Evolutionary conservation across 2,113 vertebrate genomes (phyloP).

Genomic region (Thomomys bottae): DNA sequence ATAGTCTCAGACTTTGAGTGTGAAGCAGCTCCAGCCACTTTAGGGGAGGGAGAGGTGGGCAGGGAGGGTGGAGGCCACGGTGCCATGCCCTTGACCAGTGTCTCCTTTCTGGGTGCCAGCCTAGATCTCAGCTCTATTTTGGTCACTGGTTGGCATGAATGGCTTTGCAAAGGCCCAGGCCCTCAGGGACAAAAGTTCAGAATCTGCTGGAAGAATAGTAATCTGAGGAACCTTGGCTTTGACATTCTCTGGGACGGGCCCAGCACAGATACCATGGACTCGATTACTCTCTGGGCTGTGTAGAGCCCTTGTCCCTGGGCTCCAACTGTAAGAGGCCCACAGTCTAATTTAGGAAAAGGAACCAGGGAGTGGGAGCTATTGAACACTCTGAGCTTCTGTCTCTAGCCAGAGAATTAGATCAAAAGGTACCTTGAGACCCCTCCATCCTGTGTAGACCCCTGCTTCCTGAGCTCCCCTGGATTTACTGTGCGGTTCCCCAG

Average conservation of each 20-base stretch:
- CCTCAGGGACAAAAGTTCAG: conserved; percentile 5
- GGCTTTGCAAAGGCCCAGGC: neutral
- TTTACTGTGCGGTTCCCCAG: neutral
- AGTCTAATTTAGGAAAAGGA: conserved; percentile 56
- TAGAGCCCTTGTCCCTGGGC: neutral
- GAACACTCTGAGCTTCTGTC: neutral
- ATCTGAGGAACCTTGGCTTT: conserved; percentile 52
- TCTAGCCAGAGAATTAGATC: conserved; percentile 14
- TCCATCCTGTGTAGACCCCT: neutral
- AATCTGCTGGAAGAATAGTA: conserved; percentile 60
- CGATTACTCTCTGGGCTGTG: neutral
- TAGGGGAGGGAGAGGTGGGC: neutral
- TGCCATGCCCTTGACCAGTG: conserved; percentile 1
- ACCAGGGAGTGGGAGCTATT: conserved; percentile 17
- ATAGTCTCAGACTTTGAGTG: neutral
- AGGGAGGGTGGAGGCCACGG: neutral
- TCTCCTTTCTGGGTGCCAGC: neutral
- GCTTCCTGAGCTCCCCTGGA: neutral
- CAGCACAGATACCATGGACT: neutral
- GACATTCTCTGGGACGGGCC: conserved; percentile 26
- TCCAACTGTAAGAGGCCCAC: neutral
- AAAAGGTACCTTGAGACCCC: neutral
- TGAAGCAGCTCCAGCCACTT: neutral
- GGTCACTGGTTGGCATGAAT: neutral
- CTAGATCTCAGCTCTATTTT: conserved; percentile 59